Evolutionary conservation across 2,888 invertebrate species (phyloP), one percentile per base, ranked within the genome.

Genomic region (Melieria crassipennis): DNA sequence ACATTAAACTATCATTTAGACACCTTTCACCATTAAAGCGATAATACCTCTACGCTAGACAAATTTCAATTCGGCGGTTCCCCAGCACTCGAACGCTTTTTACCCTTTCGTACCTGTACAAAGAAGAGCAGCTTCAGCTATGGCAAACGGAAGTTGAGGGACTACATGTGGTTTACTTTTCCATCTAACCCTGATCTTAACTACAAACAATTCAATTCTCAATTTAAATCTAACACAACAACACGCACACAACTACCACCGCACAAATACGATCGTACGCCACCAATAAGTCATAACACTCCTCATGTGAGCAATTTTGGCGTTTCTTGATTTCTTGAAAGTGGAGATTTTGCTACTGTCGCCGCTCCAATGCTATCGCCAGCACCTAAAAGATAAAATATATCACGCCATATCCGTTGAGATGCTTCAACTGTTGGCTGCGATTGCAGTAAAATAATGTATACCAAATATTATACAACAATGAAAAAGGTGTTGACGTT

Each of bases 101-200:
- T 30, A 30, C 30, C 30, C 30, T 30, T 30, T 30, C 30, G 30
- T 30, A 30, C 30, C 30, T 30, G 30, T 30, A 30, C 30, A 30
- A 30, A 30, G 30, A 30, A 30, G 30, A 30, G 30, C 30, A 30
- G 30, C 30, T 30, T 4, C 55, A 16, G 11, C 7, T 55, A 55
- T 55, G 13, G 48, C 42, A 71, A 69, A 76, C 68, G 74, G 77
- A 77, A 77, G 77, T 77, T 75, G 77, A 80, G 81, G 81, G 81
- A 78, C 79, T 75, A 79, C 78, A 80, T 79, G 78, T 78, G 77
- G 79, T 79, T 78, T 76, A 61, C 65, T 63, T 58, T 69, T 69
- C 48, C 48, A 16, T 57, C 16, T 16, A 57, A 30, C 57, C 42
- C 13, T 5, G 52, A 6, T n/a, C 52, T 7, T 13, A 52, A 52